Base-by-base conservation (phyloP, 2,888 invertebrate genomes). In the Hydrotaea diabolus region DNA sequence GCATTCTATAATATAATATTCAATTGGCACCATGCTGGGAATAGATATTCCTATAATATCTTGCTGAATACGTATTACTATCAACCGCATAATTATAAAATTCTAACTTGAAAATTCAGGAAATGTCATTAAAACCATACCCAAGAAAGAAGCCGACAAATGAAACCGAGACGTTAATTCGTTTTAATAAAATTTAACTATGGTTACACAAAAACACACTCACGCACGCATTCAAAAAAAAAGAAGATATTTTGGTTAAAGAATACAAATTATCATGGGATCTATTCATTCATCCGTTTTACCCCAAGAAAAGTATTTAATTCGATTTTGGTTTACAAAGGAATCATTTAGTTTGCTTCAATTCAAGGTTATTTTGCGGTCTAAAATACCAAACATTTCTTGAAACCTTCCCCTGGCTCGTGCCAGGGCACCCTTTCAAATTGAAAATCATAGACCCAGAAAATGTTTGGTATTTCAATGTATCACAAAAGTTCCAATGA, bases 381-480 rank as follows among this genome's bases (percentile, higher is more conserved):
- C 26, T n/a, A 21, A 23, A 57, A 57, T 57, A 23, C 15, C 17
- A 2, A 57, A 15, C 17, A 31, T 15, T 62, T 62, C n/a, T 62
- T 26, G n/a, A 26, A 31, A 62, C 62, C 43, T 43, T 43, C 43
- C 43, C 43, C 1, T 43, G 13, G 2, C 62, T n/a, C 31, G 4
- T 62, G 31, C 62, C 62, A n/a, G 31, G 15, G 15, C 7, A 26
- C n/a, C 62, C 62, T 4, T 26, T 62, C 21, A 62, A 62, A 62
- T 62, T 31, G 5, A 75, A 66, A 53, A 43, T 76, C 59, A 17
- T 43, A 59, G 69, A 49, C 77, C 39, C 39, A 72, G 55, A 71
- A 82, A 78, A 71, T 62, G 23, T 69, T 62, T 75, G 55, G 23
- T 31, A 74, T 82, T 77, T 69, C 21, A 55, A 39, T 59, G 62